Base-by-base conservation (phyloP, 2,888 invertebrate species). In the Pseudococcus viburni region DNA sequence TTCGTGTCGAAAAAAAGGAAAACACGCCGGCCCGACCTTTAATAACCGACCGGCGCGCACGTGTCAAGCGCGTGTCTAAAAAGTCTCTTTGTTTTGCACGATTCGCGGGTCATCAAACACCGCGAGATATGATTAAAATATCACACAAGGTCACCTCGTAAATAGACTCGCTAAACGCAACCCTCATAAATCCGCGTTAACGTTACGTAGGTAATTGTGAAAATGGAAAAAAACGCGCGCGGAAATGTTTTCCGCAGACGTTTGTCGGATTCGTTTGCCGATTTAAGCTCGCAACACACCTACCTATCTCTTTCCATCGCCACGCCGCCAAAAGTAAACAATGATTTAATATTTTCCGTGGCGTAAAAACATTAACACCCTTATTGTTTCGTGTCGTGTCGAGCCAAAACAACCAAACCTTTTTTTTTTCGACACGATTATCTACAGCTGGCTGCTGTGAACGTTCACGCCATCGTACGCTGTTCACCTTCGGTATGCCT, bases 341-440 rank as follows among this genome's bases (percentile, higher is more conserved):
- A 55, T 68, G 68, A 68, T 68, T 68, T 68, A 68, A 68, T 68
- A 68, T 68, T 68, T 68, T 68, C 22, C 68, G 68, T 68, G 68
- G 26, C 12, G 12, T 68, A 68, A 68, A 68, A 68, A 68, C 68
- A 68, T 68, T 68, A 68, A 68, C 68, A 68, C 68, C 68, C 26
- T 22, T 68, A 68, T 68, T 26, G 68, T 68, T 68, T 68, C 68
- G 68, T 68, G 68, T 68, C 68, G 68, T 19, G 68, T 19, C 22
- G 19, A 68, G 7, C 8, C 68, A 26, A 42, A 42, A 42, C 42
- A 42, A 42, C 42, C 42, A 42, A 42, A 68, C 68, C 22, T 68
- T 68, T 68, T 26, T 55, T 55, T 55, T n/a, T n/a, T n/a, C 55
- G 55, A 55, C 55, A 6, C 15, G 55, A 55, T 55, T 55, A 55